Evolutionary conservation across 2,888 invertebrate species (phyloP).

Genomic region (Acholoe squamosa): DNA sequence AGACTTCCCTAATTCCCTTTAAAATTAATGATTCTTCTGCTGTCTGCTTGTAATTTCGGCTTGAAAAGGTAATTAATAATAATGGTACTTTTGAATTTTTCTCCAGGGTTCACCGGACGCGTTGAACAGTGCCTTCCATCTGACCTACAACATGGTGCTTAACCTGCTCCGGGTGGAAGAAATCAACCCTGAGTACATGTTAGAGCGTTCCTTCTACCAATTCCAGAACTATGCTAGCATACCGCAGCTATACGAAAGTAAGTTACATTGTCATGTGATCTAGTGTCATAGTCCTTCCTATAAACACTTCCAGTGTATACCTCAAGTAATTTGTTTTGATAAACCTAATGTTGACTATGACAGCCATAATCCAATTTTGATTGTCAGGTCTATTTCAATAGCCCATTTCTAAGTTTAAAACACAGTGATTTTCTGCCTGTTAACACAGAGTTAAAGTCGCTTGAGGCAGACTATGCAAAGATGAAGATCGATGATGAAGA

Average conservation of each 20-base stretch:
- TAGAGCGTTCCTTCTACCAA: constrained; percentile 98
- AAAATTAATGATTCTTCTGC: no score
- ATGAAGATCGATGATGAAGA: constrained; percentile 88
- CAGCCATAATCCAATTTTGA: no score
- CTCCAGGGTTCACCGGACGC: constrained; percentile 95
- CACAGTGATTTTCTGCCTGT: no score
- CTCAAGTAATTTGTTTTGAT: no score
- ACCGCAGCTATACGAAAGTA: constrained; percentile 91
- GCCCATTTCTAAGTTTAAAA: neutral
- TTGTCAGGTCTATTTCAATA: no score
- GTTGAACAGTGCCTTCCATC: constrained; percentile 98
- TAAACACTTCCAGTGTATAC: no score
- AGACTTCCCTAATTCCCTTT: no score
- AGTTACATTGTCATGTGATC: constrained; percentile 64
- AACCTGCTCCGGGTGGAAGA: constrained; percentile 98
- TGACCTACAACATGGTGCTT: constrained; percentile 99
- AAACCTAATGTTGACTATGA: neutral
- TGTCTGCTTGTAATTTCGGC: no score
- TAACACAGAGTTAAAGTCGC: constrained; percentile 77
- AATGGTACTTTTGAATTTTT: neutral
- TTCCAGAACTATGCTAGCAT: constrained; percentile 99
- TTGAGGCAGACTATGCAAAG: constrained; percentile 75
- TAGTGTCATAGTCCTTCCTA: no score
- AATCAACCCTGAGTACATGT: constrained; percentile 99
- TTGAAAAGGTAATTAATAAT: neutral